Conservation (phyloP, 2,113 vertebrate species). For the Copsychus sechellarum region DNA sequence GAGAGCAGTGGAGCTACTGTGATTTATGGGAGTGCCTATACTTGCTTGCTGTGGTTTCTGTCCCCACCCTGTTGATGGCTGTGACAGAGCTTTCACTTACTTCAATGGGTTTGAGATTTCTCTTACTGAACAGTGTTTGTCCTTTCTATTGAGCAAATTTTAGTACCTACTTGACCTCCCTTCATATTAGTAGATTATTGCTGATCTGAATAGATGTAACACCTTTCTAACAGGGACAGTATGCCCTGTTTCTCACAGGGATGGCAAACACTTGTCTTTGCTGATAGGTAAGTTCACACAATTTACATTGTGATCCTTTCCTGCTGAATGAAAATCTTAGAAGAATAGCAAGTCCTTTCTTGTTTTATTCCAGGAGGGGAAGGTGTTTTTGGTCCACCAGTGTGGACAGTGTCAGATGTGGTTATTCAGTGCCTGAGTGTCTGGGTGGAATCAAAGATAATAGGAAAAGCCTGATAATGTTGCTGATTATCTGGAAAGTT, state of each 20-base stretch:
- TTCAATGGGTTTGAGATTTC: not conserved
- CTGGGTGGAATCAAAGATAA: not conserved
- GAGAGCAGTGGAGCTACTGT: not conserved
- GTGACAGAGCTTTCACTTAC: not conserved
- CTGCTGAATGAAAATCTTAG: not conserved
- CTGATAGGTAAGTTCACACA: not conserved
- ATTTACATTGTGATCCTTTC: not conserved
- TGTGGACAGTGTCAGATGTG: rapidly evolving
- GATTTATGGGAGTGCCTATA: conserved; percentile 20
- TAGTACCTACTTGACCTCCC: not conserved
- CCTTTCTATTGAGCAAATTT: not conserved
- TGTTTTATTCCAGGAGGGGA: not conserved
- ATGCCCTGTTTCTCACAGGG: not conserved
- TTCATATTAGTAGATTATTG: not conserved
- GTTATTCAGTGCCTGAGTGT: not conserved
- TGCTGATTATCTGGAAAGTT: not conserved
- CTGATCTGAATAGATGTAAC: not conserved
- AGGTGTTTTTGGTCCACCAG: not conserved
- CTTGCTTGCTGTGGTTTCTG: not conserved
- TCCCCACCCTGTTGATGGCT: not conserved
- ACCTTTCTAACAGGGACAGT: not conserved
- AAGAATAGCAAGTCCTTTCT: not conserved
- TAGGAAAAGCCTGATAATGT: not conserved
- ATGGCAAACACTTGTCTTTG: not conserved
- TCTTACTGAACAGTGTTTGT: not conserved